Percentiles rank a stretch among this genome's conserved stretches.
Conservation (phyloP, 2,888 invertebrate genomes). For the Parnassius smintheus region DNA sequence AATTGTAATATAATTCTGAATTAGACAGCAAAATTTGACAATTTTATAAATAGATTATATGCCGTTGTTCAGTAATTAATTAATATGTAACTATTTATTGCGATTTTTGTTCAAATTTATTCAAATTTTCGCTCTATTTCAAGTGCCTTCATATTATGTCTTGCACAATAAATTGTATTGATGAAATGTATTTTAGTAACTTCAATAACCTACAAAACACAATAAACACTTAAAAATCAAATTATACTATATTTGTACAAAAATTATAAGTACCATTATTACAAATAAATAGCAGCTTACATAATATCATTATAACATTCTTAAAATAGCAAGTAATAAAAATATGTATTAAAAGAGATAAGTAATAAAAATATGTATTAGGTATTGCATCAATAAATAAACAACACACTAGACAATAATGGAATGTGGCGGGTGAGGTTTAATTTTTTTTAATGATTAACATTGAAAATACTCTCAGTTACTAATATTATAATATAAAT, state of each 20-base stretch:
- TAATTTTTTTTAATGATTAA: slow-evolving; percentile 47
- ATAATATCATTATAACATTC: slow-evolving; percentile 5
- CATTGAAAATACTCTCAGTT: slow-evolving; percentile 54
- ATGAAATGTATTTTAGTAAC: slow-evolving; percentile 25
- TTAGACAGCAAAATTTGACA: slow-evolving; percentile 20
- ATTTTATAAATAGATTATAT: slow-evolving; percentile 26
- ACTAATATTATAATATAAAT: slow-evolving; percentile 33
- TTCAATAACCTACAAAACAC: slow-evolving; percentile 1
- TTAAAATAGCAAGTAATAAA: too few species aligned
- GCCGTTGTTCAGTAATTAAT: slow-evolving; percentile 41
- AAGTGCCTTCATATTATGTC: slow-evolving; percentile 53
- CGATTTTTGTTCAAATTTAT: slow-evolving; percentile 38
- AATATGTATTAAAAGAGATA: too few species aligned
- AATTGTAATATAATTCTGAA: slow-evolving; percentile 19
- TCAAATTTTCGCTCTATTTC: slow-evolving; percentile 44
- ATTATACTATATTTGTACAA: background rate
- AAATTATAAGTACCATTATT: slow-evolving; percentile 25
- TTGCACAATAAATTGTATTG: slow-evolving; percentile 23
- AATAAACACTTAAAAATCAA: too few species aligned
- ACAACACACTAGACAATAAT: slow-evolving; percentile 40
- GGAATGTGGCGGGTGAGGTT: slow-evolving; percentile 58
- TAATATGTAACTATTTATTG: slow-evolving; percentile 54
- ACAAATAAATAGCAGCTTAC: slow-evolving; percentile 21
- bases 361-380: background rate
- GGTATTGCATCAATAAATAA: slow-evolving; percentile 27